Evolutionary conservation across 2,113 vertebrate genomes (phyloP), one percentile per base, ranked within the genome.

Genomic region (Phaethornis superciliosus): DNA sequence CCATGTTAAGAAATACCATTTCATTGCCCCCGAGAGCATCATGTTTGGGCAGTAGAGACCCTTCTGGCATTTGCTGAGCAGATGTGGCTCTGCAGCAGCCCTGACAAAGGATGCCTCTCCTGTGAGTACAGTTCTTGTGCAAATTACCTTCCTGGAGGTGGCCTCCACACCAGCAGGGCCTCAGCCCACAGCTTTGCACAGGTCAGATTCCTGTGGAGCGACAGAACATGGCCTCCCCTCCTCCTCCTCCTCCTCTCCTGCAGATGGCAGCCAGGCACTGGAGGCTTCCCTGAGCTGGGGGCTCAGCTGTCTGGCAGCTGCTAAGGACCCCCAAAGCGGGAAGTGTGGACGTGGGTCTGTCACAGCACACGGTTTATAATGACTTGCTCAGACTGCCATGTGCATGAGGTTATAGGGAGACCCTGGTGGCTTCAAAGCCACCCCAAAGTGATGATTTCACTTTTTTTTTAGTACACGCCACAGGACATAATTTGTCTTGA

Each of bases 1-100:
- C 46, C 56, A 18, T 23, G 0, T 16, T 19, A 10, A 37, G 65
- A 49, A 72, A 55, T 28, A n/a, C 33, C 47, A 12, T 23, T n/a
- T 72, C 12, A 0, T n/a, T 46, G 23, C 27, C 15, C 33, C 0
- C 0, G n/a, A 42, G 18, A 16, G 59, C 12, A 5, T 13, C 2
- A 2, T 7, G 16, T 22, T 3, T 46, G 70, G 55, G 55, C 67
- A 63, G 42, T 74, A 27, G 55, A 8, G 62, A 33, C 62, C 19
- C 10, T 51, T n/a, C 30, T 21, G 54, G 32, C 40, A 8, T 22
- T 63, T n/a, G 55, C 60, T 26, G 32, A 83, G 78, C 78, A 58
- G 52, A 21, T 4, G 2, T 22, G 40, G 56, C 55, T 51, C 68
- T 69, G 49, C 14, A 20, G 5, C 44, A 44, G 62, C 63, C 55